Evolutionary conservation across 2,797 vertebrate genomes (phyloP).

Genomic region (Passerculus sandwichensis): DNA sequence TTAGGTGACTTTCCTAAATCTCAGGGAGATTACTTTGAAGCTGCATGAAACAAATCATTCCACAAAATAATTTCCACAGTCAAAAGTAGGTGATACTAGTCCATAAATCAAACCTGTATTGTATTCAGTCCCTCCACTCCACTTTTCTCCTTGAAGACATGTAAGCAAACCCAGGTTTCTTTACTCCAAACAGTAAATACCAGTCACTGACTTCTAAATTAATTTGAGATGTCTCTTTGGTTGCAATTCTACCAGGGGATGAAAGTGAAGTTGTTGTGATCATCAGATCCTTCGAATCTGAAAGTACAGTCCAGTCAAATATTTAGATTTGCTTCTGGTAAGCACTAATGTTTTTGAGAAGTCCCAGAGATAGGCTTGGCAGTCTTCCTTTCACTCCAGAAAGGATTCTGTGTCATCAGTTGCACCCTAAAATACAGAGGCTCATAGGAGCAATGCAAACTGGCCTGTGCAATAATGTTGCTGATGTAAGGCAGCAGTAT

Average conservation of each 20-base stretch:
- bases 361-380: background rate
- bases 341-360: background rate
- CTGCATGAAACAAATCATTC: slow-evolving; percentile 26
- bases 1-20: background rate
- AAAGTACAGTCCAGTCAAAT: slow-evolving; percentile 19
- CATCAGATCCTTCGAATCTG: background rate
- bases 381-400: slow-evolving; percentile 18
- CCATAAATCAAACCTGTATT: slow-evolving; percentile 12
- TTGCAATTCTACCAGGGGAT: background rate
- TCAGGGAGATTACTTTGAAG: slow-evolving; percentile 14
- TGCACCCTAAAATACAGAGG: background rate
- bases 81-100: background rate
- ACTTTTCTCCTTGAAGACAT: background rate
- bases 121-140: background rate
- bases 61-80: background rate
- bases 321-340: slow-evolving; percentile 31
- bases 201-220: background rate
- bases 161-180: background rate
- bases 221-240: background rate
- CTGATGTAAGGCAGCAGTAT: background rate
- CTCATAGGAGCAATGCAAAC: background rate
- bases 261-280: background rate
- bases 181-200: background rate
- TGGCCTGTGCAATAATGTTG: background rate
- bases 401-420: slow-evolving; percentile 3